Base-by-base conservation (phyloP, 1,140 invertebrate genomes). In the Archivesica marissinica region DNA sequence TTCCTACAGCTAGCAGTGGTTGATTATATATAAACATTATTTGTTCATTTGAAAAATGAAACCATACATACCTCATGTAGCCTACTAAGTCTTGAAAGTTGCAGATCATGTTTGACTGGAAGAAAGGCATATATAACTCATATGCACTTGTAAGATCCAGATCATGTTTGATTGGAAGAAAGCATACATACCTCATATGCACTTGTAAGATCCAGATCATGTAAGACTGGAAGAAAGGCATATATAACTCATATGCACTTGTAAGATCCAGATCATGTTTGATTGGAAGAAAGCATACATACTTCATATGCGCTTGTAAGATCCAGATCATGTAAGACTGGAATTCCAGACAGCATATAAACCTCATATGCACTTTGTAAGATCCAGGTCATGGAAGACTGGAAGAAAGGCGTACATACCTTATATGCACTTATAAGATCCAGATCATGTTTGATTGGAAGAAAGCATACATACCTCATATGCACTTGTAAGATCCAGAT, bases 211-310 rank as follows among this genome's bases (percentile, higher is more conserved):
- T 20, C 44, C 9, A 50, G 44, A 11, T 20, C 44, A 11, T 11
- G 9, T 50, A 50, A 11, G 20, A 50, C 66, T 66, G 47, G 77
- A 72, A 39, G 28, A n/a, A n/a, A n/a, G n/a, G 35, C n/a, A n/a
- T n/a, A n/a, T n/a, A n/a, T 82, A 93, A 93, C 91, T 94, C 91
- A 72, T 92, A 93, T 17, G 90, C 92, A 83, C 93, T 94, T 23
- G 92, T 92, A 0, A 93, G 78, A 76, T 89, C 79, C 20, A 94
- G 85, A 2, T 89, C 87, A 87, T 93, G 92, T 72, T 94, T 93
- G 9, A 94, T 87, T 0, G 94, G 94, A n/a, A 94, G 70, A 44
- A 90, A 92, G 41, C n/a, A n/a, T n/a, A n/a, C n/a, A n/a, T 82
- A 93, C 93, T 90, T 94, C 91, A 72, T 92, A 93, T 17, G 90